Conservation (phyloP, 2,888 invertebrate genomes). For the Dascillus cervinus region DNA sequence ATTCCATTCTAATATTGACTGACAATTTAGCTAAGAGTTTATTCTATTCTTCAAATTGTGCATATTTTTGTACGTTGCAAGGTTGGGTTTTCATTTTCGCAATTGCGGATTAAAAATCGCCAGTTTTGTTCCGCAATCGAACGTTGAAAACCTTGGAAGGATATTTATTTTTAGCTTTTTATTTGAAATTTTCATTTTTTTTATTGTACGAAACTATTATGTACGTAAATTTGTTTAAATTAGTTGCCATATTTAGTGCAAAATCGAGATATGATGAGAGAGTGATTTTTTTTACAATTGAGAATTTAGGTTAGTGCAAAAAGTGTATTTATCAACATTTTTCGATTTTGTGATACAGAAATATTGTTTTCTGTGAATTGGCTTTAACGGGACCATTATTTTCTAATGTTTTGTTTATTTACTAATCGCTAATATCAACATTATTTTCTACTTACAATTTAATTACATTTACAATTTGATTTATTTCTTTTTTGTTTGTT, state of each 20-base stretch:
- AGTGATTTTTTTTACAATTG: too few species aligned
- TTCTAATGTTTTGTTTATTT: constrained; percentile 26
- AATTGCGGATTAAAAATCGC: constrained; percentile 23
- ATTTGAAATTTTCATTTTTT: too few species aligned
- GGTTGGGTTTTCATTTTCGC: constrained; percentile 11
- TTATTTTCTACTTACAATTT: constrained; percentile 13
- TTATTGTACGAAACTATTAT: constrained; percentile 7
- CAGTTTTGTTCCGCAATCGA: constrained; percentile 27
- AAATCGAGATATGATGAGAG: too few species aligned
- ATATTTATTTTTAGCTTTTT: too few species aligned
- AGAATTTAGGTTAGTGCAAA: too few species aligned
- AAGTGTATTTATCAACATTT: constrained; percentile 21
- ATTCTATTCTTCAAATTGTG: constrained; percentile 25
- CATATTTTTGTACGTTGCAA: constrained; percentile 36
- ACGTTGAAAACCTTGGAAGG: too few species aligned
- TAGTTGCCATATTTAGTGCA: constrained; percentile 24
- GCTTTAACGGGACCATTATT: constrained; percentile 37
- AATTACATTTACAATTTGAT: constrained; percentile 13
- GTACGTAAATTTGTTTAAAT: constrained; percentile 22
- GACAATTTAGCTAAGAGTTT: constrained; percentile 26
- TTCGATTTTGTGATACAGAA: constrained; percentile 20
- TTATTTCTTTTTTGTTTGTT: constrained; percentile 5
- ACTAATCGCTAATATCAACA: constrained; percentile 12
- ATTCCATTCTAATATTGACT: constrained; percentile 28
- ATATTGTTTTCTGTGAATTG: constrained; percentile 27